These are phyloP conservation scores for Marcusenius ussheri DNA, from an alignment of 2,113 vertebrate genomes.

Conservation along the genomic window DNA sequence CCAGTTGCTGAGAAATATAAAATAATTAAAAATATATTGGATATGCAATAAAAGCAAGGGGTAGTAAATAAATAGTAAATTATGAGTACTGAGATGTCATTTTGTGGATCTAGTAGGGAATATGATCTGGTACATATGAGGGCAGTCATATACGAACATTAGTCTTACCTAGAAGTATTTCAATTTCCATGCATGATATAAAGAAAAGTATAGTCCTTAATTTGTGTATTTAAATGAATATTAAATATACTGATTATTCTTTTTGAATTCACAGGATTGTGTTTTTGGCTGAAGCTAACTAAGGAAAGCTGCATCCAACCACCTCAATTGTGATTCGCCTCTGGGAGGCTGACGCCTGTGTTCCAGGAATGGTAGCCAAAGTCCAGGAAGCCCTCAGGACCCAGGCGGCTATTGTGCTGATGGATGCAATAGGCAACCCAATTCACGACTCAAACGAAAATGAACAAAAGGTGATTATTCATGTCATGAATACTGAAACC, in stretches of 20 bases:
- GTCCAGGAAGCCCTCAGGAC: background rate
- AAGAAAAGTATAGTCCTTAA: background rate
- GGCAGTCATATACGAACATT: background rate
- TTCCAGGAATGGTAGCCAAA: background rate
- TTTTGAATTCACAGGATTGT: too few relatives aligned
- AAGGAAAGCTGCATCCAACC: background rate
- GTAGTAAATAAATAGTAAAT: background rate
- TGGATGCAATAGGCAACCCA: background rate
- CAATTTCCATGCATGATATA: background rate
- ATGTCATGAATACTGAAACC: too few relatives aligned
- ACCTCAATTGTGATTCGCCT: background rate
- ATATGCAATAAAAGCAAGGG: background rate
- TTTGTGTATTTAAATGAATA: background rate
- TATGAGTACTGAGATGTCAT: background rate
- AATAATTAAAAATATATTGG: background rate
- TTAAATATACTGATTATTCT: too few relatives aligned
- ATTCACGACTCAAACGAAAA: background rate
- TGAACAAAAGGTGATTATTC: too few relatives aligned
- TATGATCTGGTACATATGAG: background rate
- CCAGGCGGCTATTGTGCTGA: background rate
- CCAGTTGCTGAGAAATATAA: background rate
- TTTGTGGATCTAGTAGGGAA: background rate
- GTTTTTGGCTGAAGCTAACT: too few relatives aligned
- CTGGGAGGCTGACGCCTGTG: background rate
- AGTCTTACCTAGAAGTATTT: background rate